A percentile compares a stretch with the other conserved stretches of the same genome.
phyloP scores from a whole-genome alignment of 2,797 vertebrate genomes.

The Myotis vivesi region DNA sequence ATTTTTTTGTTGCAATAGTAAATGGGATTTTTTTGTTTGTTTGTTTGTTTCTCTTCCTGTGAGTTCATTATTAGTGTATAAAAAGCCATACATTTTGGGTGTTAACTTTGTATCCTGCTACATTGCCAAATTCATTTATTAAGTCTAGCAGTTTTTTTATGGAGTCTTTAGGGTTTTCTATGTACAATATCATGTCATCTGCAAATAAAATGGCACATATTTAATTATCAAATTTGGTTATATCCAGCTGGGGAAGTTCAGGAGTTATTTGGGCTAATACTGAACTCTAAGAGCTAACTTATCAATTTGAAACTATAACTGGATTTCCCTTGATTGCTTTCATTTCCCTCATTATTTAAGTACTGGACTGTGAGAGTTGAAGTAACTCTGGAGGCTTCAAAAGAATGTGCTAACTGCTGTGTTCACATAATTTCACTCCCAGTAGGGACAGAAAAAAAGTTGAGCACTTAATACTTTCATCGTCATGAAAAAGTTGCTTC shows the following conservation, averaged over 20 bases:
- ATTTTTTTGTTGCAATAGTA: too few relatives aligned
- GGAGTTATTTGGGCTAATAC: neutral
- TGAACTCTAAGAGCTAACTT: neutral
- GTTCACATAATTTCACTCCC: neutral
- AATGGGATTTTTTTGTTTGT: too few relatives aligned
- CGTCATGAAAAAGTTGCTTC: neutral
- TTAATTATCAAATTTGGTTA: neutral
- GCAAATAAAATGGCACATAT: neutral
- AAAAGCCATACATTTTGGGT: too few relatives aligned
- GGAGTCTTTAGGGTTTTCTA: too few relatives aligned
- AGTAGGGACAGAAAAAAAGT: neutral
- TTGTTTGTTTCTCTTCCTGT: too few relatives aligned
- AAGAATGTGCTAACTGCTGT: neutral
- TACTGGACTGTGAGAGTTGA: neutral
- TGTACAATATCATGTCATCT: too few relatives aligned
- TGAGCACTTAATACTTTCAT: neutral
- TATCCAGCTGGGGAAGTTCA: neutral
- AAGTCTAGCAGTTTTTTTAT: too few relatives aligned
- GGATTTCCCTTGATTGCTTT: conserved; percentile 14
- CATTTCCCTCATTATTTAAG: neutral
- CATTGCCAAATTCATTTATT: too few relatives aligned
- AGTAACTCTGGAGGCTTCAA: conserved; percentile 33
- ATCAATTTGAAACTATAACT: neutral
- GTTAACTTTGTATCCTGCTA: too few relatives aligned
- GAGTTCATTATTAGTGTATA: too few relatives aligned